Conservation (phyloP, 2,888 invertebrate species). For the Stenurella melanura region DNA sequence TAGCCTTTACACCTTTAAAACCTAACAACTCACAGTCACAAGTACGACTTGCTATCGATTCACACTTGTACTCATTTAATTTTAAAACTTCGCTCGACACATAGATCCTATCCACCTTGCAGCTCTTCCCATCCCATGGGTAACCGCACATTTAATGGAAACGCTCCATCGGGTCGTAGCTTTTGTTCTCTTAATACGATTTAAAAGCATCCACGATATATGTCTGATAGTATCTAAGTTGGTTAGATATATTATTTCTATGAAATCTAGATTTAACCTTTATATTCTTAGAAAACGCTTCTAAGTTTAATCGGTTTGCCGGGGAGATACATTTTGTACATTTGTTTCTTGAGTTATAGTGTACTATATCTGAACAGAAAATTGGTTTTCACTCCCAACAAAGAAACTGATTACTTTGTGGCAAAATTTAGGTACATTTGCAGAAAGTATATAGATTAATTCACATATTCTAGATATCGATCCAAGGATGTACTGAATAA, state of each 20-base stretch:
- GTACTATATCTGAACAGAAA: background rate
- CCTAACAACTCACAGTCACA: background rate
- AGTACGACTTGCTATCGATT: slow-evolving; percentile 9
- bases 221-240: slow-evolving; percentile 54
- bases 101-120: slow-evolving; percentile 39
- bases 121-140: slow-evolving; percentile 48
- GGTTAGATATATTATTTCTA: slow-evolving; percentile 54
- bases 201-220: slow-evolving; percentile 58
- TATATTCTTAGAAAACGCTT: slow-evolving; percentile 39
- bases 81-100: slow-evolving; percentile 31
- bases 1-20: no score
- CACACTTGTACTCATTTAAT: slow-evolving; percentile 49
- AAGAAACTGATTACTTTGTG: background rate
- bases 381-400: background rate
- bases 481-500: no score
- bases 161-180: slow-evolving; percentile 51
- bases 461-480: no score
- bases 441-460: no score
- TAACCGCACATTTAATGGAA: slow-evolving; percentile 55
- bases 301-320: slow-evolving; percentile 31
- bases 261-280: slow-evolving; percentile 56
- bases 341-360: background rate
- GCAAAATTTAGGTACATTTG: background rate
- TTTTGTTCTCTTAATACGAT: slow-evolving; percentile 60
- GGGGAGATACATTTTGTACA: background rate